Percentiles rank a stretch among this genome's conserved stretches.
phyloP scores from a whole-genome alignment of 1,140 invertebrate genomes.

The Drosophila persimilis region DNA sequence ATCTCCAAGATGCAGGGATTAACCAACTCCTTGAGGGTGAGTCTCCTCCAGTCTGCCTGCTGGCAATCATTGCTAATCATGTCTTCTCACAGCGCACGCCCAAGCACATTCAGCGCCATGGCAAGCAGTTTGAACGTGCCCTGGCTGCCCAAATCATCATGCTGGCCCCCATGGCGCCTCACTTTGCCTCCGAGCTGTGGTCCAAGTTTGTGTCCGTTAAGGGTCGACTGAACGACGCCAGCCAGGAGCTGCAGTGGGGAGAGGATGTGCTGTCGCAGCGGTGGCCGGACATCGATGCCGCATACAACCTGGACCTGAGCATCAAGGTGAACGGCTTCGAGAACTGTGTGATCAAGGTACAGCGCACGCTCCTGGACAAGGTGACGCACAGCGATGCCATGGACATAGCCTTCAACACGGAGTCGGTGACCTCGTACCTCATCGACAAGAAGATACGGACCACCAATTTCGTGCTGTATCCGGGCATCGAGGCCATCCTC shows the following conservation, averaged over 20 bases:
- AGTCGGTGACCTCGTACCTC: slow-evolving; percentile 80
- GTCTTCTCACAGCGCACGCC: slow-evolving; percentile 84
- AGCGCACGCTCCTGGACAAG: slow-evolving; percentile 84
- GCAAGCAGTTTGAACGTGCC: slow-evolving; percentile 91
- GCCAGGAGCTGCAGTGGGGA: slow-evolving; percentile 86
- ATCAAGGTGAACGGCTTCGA: slow-evolving; percentile 86
- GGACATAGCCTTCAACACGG: slow-evolving; percentile 84
- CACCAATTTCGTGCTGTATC: slow-evolving; percentile 78
- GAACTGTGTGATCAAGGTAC: slow-evolving; percentile 84
- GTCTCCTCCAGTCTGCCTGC: neutral
- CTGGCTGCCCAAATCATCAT: slow-evolving; percentile 92
- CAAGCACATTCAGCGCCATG: slow-evolving; percentile 85
- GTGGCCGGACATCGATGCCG: slow-evolving; percentile 92
- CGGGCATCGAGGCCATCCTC: slow-evolving; percentile 76
- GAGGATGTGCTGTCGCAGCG: slow-evolving; percentile 87
- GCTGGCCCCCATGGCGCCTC: slow-evolving; percentile 93
- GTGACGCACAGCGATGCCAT: slow-evolving; percentile 85
- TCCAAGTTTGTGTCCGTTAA: slow-evolving; percentile 87
- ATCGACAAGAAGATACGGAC: slow-evolving; percentile 77
- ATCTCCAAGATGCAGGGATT: slow-evolving; percentile 94
- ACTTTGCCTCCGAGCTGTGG: slow-evolving; percentile 96
- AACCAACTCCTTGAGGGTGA: slow-evolving; percentile 89
- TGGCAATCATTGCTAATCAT: slow-evolving; percentile 27
- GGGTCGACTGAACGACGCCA: slow-evolving; percentile 84
- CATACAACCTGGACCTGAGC: slow-evolving; percentile 87